Evolutionary conservation across 2,113 vertebrate species (phyloP).

Genomic region (Crotalus horridus): DNA sequence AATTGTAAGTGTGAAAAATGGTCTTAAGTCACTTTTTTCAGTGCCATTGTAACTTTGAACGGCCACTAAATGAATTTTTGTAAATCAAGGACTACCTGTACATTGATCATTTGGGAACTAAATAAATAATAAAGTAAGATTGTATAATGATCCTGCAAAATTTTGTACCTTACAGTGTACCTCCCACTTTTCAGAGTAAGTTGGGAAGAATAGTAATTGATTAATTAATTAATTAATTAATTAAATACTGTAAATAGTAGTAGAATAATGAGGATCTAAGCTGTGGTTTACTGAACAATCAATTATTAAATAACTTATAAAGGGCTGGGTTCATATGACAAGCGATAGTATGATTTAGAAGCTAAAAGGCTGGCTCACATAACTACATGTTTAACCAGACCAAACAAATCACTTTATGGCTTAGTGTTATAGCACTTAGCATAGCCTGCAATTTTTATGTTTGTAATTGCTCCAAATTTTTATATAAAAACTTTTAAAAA

Average conservation of each 20-base stretch:
- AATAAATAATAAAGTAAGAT: background rate
- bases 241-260: background rate
- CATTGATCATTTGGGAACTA: background rate
- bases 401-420: background rate
- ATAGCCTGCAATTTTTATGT: background rate
- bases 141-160: background rate
- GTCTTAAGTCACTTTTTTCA: background rate
- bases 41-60: background rate
- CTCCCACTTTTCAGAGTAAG: background rate
- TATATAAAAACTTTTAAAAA: conserved; percentile 30
- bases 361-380: background rate
- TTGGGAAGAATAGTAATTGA: background rate
- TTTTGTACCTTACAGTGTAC: too few species aligned
- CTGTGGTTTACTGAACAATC: background rate
- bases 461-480: conserved; percentile 2
- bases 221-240: background rate
- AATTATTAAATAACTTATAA: background rate
- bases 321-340: background rate
- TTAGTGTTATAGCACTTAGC: background rate
- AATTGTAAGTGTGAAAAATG: background rate
- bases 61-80: background rate
- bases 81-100: background rate
- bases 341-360: background rate
- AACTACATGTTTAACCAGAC: background rate
- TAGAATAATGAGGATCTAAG: background rate